Conservation (phyloP, 1,140 invertebrate genomes). For the Cotesia chilonis region DNA sequence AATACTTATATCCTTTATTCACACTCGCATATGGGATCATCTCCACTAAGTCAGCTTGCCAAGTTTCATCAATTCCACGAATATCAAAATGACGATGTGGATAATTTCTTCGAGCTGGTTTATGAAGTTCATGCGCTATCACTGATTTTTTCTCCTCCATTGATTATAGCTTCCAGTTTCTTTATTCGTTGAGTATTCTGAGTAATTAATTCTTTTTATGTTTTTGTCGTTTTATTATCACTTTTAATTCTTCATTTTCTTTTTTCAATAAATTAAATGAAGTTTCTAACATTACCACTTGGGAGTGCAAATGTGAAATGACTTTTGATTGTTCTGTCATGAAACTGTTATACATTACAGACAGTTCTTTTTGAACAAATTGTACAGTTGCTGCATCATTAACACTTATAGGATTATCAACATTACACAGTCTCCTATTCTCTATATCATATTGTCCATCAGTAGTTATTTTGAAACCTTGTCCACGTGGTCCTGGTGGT, state of each 20-base stretch:
- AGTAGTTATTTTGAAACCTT: slow-evolving; percentile 31
- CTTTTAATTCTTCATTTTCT: too few species aligned
- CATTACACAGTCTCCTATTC: slow-evolving; percentile 29
- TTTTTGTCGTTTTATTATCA: too few species aligned
- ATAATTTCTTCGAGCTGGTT: neutral
- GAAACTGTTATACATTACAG: neutral
- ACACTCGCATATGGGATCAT: slow-evolving; percentile 5
- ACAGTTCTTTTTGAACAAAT: neutral
- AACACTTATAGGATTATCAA: neutral
- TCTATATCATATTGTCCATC: slow-evolving; percentile 33
- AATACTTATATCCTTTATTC: slow-evolving; percentile 36
- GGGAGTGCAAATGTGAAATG: slow-evolving; percentile 2
- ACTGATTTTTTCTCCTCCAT: neutral
- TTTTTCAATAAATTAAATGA: neutral
- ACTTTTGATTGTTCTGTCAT: neutral
- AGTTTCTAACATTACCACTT: neutral
- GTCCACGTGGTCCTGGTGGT: slow-evolving; percentile 24
- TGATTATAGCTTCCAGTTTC: neutral
- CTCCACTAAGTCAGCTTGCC: slow-evolving; percentile 7
- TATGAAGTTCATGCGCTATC: neutral
- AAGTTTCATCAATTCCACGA: slow-evolving; percentile 5
- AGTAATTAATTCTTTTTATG: too few species aligned
- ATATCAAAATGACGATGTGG: slow-evolving; percentile 9
- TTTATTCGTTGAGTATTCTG: neutral
- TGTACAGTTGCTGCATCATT: neutral